Evolutionary conservation across 2,113 vertebrate species (phyloP).

Genomic region (Neoarius graeffei): DNA sequence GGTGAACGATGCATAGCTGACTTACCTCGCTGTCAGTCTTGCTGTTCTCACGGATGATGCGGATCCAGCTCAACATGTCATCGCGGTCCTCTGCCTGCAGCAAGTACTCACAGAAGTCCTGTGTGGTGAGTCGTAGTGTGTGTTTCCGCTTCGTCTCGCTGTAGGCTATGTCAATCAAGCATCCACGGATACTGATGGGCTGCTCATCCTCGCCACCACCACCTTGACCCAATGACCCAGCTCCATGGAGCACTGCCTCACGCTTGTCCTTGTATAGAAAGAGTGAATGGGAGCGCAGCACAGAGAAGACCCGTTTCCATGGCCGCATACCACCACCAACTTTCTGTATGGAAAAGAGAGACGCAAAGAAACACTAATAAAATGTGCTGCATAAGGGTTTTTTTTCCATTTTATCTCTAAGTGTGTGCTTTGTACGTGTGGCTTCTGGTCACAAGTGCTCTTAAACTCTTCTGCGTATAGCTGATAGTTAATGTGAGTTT

Average conservation of each 20-base stretch:
- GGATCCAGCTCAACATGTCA: conserved; percentile 97
- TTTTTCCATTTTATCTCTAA: neutral
- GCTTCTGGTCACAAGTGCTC: neutral
- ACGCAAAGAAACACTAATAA: neutral
- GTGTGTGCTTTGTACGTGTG: neutral
- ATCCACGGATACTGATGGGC: conserved; percentile 89
- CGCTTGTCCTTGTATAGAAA: conserved; percentile 95
- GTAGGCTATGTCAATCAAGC: conserved; percentile 98
- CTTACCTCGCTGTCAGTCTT: conserved; percentile 93
- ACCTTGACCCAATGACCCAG: conserved; percentile 59
- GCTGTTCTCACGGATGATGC: conserved; percentile 93
- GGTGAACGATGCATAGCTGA: neutral
- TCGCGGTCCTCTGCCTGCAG: conserved; percentile 96
- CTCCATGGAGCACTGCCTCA: conserved; percentile 79
- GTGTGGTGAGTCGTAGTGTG: conserved; percentile 92
- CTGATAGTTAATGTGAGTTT: neutral
- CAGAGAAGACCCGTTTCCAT: conserved; percentile 90
- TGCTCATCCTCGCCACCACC: conserved; percentile 84
- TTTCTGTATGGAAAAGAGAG: conserved; percentile 74
- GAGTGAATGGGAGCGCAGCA: conserved; percentile 86
- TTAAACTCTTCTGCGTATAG: too few relatives aligned
- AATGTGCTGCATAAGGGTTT: neutral
- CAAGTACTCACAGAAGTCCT: conserved; percentile 98
- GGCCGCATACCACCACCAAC: conserved; percentile 88
- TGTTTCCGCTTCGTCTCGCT: conserved; percentile 96